phyloP scores from a whole-genome alignment of 2,113 vertebrate species.

The Addax nasomaculatus region DNA sequence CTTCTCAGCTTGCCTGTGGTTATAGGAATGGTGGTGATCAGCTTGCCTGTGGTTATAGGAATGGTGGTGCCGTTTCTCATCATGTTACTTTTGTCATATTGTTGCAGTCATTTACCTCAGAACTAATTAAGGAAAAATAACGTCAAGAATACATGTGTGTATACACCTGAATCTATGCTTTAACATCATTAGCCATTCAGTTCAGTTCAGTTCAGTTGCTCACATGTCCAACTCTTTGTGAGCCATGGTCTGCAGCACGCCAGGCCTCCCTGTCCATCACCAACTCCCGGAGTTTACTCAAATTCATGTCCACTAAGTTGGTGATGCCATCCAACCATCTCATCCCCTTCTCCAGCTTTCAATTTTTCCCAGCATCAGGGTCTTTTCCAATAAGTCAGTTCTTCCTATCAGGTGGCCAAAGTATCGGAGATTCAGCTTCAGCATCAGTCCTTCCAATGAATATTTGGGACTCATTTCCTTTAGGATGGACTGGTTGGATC shows the following conservation, averaged over 20 bases:
- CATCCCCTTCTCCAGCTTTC: background rate
- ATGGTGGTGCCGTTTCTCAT: background rate
- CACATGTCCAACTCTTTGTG: background rate
- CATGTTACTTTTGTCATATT: background rate
- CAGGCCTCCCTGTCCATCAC: background rate
- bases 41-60: background rate
- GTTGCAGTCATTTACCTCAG: background rate
- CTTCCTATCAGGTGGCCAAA: fast-evolving
- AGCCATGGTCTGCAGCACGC: fast-evolving
- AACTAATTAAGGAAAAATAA: background rate
- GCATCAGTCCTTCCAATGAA: background rate
- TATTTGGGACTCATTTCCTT: background rate
- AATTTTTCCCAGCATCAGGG: background rate
- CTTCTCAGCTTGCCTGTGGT: background rate
- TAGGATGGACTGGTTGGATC: background rate
- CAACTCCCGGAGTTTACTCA: background rate
- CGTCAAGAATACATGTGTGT: background rate
- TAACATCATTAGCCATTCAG: background rate
- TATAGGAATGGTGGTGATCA: no score
- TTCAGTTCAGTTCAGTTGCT: background rate
- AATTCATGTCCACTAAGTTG: background rate
- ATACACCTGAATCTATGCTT: background rate
- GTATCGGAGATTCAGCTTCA: background rate
- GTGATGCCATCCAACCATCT: background rate
- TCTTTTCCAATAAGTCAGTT: background rate